Base-by-base conservation (phyloP, 2,888 invertebrate species). In the Dynastes hyllus region DNA sequence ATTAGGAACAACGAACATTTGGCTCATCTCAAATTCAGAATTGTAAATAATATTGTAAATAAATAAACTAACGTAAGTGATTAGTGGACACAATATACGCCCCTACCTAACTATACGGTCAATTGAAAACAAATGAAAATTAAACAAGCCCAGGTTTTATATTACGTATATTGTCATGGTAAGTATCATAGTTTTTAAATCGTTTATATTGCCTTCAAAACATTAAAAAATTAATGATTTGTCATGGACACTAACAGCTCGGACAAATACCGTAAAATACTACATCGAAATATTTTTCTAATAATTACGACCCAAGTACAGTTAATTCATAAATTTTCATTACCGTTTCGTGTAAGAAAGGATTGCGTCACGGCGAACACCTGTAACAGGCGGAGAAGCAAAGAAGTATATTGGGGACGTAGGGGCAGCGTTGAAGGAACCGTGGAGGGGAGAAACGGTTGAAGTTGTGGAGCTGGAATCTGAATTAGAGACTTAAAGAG, bases 301-400 rank as follows among this genome's bases (percentile, higher is more conserved):
- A 61, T 61, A 75, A 75, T 75, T 75, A 75, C 45, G 61, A 22
- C 29, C 11, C 37, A 45, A 61, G 73, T 75, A 75, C 73, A 61
- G 73, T 61, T 75, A 75, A 75, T 75, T 75, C 73, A 75, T 75
- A 75, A 75, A 75, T 75, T 75, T 75, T 75, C 61, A 61, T 75
- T 75, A 50, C 73, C 55, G 61, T 61, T 61, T 29, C 9, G 61
- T 75, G 61, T 75, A 75, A 75, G 61, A 27, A 16, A 61, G 27
- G 73, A 75, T 75, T 75, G 73, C 73, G 61, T 75, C 73, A 75
- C 63, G 40, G 27, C 73, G 73, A 75, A 75, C 73, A 75, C 73
- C 73, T 75, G 73, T 75, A 61, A 63, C 61, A n/a, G 29, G 45
- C 50, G 27, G 61, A 75, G 73, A 75, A 45, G 45, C 27, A 61